phyloP scores from a whole-genome alignment of 2,797 vertebrate genomes.

The Pampus argenteus region DNA sequence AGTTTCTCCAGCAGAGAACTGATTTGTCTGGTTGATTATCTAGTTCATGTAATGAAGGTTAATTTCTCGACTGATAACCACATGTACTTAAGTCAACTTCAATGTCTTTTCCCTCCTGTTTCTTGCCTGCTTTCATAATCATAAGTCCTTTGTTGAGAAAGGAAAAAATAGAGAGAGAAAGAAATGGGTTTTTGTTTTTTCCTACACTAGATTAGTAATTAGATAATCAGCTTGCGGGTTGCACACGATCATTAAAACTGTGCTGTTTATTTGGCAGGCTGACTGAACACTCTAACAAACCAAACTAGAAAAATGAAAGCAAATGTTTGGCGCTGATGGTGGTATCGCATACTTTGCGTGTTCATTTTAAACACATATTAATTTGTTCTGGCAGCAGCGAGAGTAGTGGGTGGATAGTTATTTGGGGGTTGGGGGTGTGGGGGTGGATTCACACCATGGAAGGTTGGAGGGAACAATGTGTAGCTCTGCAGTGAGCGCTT shows the following conservation, averaged over 20 bases:
- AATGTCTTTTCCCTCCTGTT: slow-evolving; percentile 1
- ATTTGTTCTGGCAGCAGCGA: slow-evolving; percentile 55
- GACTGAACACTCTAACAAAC: slow-evolving; percentile 47
- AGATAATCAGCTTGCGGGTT: slow-evolving; percentile 69
- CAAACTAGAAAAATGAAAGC: slow-evolving; percentile 74
- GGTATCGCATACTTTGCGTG: slow-evolving; percentile 45
- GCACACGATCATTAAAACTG: slow-evolving; percentile 64
- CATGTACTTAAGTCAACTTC: not conserved
- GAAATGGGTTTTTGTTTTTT: slow-evolving; percentile 4
- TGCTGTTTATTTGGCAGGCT: slow-evolving; percentile 73
- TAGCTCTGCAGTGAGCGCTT: slow-evolving; percentile 2
- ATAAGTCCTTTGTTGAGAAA: slow-evolving; percentile 2
- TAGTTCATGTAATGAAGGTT: not conserved
- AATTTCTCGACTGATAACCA: not conserved
- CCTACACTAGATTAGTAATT: slow-evolving; percentile 63
- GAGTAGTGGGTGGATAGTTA: slow-evolving; percentile 24
- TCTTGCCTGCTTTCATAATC: not conserved
- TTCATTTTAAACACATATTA: slow-evolving; percentile 46
- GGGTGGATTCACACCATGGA: slow-evolving; percentile 15
- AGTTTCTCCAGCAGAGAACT: not conserved
- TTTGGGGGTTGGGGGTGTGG: not conserved
- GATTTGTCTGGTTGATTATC: slow-evolving; percentile 1
- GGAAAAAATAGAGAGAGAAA: not conserved
- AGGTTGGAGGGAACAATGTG: slow-evolving; percentile 6
- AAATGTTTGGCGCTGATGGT: slow-evolving; percentile 65